Base-by-base conservation (phyloP, 2,888 invertebrate genomes). In the Theristus sp. region DNA sequence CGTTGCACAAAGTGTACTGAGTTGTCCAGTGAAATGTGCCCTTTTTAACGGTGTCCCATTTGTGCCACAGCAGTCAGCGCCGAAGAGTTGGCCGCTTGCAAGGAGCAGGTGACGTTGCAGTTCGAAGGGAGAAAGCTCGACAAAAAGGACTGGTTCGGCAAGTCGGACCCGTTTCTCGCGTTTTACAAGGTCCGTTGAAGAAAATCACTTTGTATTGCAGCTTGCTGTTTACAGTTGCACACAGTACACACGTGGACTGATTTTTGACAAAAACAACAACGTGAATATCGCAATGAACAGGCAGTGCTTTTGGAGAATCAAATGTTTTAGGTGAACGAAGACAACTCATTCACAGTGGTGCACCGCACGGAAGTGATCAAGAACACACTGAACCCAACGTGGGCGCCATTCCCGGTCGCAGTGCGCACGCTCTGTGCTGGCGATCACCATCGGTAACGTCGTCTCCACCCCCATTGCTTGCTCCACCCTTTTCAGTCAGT, bases 371-470 rank as follows among this genome's bases (percentile, higher is more conserved):
- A 81, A 68, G 76, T 76, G n/a, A 74, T 78, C 57, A 78, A 76
- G 67, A 78, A 76, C 62, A 79, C 78, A 17, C 67, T 78, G 54
- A 78, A 80, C 67, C 81, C 82, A 20, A 75, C 74, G 6, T 82
- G 81, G 81, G 72, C 73, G 62, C 69, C 76, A 10, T 77, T 81
- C 61, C 73, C 73, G 1, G 65, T 81, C n/a, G 71, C 77, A 28
- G 71, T 78, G 0, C 70, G 78, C 53, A 69, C 75, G 13, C 69
- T 82, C 56, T 70, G 80, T 67, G 78, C 77, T 65, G 79, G 78
- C 13, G 70, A 71, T 59, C 60, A 61, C 25, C 62, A 65, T 27
- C 38, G 60, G 60, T 60, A 24, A 1, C n/a, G n/a, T n/a, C n/a
- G n/a, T n/a, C n/a, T n/a, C n/a, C n/a, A n/a, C n/a, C n/a, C n/a